Conservation (phyloP, 2,113 vertebrate genomes). For the Pipra filicauda region DNA sequence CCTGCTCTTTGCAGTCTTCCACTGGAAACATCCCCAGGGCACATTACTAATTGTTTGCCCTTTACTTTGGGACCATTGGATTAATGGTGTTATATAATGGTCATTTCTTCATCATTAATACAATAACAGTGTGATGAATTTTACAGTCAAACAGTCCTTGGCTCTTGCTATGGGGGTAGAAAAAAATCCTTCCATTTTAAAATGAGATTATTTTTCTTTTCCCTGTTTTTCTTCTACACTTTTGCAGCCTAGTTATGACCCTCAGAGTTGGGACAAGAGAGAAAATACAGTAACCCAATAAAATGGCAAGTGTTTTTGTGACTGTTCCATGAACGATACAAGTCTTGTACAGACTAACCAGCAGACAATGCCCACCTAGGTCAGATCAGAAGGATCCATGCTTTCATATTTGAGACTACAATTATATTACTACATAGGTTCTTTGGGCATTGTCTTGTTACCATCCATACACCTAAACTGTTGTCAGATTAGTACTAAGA, state of each 20-base stretch:
- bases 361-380: neutral
- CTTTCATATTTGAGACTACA: neutral
- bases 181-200: neutral
- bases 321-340: neutral
- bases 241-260: neutral
- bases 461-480: neutral
- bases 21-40: neutral
- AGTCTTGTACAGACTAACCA: neutral
- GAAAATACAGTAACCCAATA: neutral
- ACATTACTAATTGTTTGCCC: conserved; percentile 1
- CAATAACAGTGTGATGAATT: conserved; percentile 3
- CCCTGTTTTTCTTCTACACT: neutral
- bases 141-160: neutral
- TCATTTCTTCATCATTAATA: conserved; percentile 16
- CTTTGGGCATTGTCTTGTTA: neutral
- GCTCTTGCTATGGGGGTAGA: neutral
- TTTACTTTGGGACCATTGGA: conserved; percentile 12
- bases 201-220: neutral
- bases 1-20: neutral
- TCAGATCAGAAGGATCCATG: neutral
- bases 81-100: conserved; percentile 3
- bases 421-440: neutral
- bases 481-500: neutral
- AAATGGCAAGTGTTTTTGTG: neutral
- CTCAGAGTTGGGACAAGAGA: neutral